Conservation (phyloP, 2,113 vertebrate species). For the Platichthys flesus region DNA sequence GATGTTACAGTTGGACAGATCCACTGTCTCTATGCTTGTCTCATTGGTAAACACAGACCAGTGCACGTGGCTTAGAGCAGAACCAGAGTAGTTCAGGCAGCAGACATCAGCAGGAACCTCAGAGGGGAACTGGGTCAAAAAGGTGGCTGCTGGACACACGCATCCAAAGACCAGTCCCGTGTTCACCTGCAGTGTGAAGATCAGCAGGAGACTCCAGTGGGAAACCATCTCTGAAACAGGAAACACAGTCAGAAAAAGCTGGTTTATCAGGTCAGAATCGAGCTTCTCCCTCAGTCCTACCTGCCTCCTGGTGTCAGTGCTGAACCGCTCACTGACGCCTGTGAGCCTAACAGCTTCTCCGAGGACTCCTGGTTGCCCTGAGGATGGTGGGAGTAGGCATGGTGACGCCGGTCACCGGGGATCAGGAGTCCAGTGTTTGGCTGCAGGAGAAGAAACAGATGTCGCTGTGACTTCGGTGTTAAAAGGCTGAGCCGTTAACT, state of each 20-base stretch:
- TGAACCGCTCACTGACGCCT: conserved; percentile 31
- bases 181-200: conserved; percentile 41
- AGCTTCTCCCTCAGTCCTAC: conserved; percentile 10
- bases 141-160: conserved; percentile 77
- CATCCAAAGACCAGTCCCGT: conserved; percentile 61
- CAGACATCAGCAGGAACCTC: conserved; percentile 71
- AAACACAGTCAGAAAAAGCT: background rate
- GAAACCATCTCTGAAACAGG: conserved; percentile 60
- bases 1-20: conserved; percentile 87
- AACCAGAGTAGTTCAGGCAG: conserved; percentile 88
- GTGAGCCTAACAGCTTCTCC: conserved; percentile 57
- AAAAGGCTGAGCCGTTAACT: too few relatives aligned
- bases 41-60: conserved; percentile 81
- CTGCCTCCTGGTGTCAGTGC: conserved; percentile 14
- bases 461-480: conserved; percentile 12
- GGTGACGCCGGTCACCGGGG: conserved; percentile 67
- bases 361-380: conserved; percentile 70
- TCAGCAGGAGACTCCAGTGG: conserved; percentile 46
- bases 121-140: conserved; percentile 75
- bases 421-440: conserved; percentile 68
- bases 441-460: conserved; percentile 68
- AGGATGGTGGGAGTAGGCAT: conserved; percentile 64
- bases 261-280: background rate
- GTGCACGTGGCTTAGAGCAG: conserved; percentile 77
- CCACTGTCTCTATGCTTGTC: conserved; percentile 78